These are phyloP conservation scores for Hemibagrus wyckioides DNA, from an alignment of 2,113 vertebrate species.

Conservation along the genomic window DNA sequence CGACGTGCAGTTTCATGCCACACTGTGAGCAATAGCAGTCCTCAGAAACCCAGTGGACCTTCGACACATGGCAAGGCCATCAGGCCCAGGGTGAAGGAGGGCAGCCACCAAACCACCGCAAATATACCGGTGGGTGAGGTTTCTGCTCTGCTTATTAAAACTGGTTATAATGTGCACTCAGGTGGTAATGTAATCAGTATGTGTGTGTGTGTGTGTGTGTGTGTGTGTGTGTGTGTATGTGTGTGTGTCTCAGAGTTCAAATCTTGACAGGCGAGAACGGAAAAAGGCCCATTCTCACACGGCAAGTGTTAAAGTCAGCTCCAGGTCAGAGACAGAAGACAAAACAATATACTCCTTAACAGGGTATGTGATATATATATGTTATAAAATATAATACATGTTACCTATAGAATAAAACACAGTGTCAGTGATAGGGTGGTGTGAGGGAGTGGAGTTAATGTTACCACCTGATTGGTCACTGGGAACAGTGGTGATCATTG, in stretches of 20 bases:
- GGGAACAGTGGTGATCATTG: background rate
- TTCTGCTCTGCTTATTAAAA: background rate
- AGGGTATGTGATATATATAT: conserved; percentile 33
- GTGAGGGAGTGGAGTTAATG: background rate
- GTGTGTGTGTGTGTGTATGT: background rate
- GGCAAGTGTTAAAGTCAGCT: conserved; percentile 1
- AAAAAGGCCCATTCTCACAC: conserved; percentile 32
- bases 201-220: background rate
- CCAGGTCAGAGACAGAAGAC: conserved; percentile 41
- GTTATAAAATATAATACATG: background rate
- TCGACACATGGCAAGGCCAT: conserved; percentile 35
- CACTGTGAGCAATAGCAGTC: conserved; percentile 78
- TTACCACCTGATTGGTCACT: background rate
- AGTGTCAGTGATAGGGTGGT: too few relatives aligned
- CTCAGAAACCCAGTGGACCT: conserved; percentile 55
- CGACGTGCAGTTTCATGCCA: conserved; percentile 96
- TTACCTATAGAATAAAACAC: conserved; percentile 53
- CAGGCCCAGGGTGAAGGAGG: conserved; percentile 47
- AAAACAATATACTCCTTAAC: conserved; percentile 52
- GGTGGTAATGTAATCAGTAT: background rate
- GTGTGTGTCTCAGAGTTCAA: conserved; percentile 52
- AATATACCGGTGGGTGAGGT: conserved; percentile 65
- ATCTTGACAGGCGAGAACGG: conserved; percentile 43
- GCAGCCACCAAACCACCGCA: conserved; percentile 51
- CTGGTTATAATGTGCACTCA: background rate